phyloP scores from a whole-genome alignment of 2,888 invertebrate genomes.

The Ophraella communa region DNA sequence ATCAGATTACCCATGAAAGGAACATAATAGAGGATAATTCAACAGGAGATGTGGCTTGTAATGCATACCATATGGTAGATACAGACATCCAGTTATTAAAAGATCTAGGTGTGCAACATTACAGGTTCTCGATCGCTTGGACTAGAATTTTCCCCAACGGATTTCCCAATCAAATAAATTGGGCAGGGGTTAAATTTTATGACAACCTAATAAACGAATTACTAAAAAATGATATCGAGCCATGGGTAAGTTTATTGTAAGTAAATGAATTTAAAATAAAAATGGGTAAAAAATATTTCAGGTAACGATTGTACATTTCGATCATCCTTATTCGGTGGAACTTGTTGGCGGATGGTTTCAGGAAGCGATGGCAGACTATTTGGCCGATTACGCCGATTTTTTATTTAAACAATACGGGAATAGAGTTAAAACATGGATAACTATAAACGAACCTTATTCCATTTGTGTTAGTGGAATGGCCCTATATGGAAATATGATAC shows the following conservation, averaged over 20 bases:
- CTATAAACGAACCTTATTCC: constrained; percentile 63
- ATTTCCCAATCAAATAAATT: constrained; percentile 69
- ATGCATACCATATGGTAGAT: constrained; percentile 67
- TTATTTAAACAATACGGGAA: constrained; percentile 53
- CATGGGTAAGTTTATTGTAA: constrained; percentile 60
- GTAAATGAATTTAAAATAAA: neutral
- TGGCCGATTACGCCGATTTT: constrained; percentile 67
- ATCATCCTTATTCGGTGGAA: constrained; percentile 43
- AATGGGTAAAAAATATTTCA: too few species aligned
- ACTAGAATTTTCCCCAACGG: constrained; percentile 71
- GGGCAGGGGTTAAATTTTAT: constrained; percentile 77
- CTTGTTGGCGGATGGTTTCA: constrained; percentile 71
- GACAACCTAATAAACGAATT: constrained; percentile 76
- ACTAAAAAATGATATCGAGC: constrained; percentile 61
- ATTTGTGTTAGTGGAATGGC: constrained; percentile 57
- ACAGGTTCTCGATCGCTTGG: constrained; percentile 72
- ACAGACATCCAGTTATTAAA: constrained; percentile 66
- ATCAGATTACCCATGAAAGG: constrained; percentile 65
- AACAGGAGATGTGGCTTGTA: constrained; percentile 72
- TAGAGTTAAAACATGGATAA: constrained; percentile 62
- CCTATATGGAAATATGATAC: constrained; percentile 48
- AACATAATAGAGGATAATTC: constrained; percentile 52
- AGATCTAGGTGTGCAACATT: constrained; percentile 63
- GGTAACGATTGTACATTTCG: constrained; percentile 42
- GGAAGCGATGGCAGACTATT: constrained; percentile 67